These are phyloP conservation scores for Dendroctonus ponderosae DNA, from an alignment of 1,140 invertebrate genomes.

Conservation along the genomic window DNA sequence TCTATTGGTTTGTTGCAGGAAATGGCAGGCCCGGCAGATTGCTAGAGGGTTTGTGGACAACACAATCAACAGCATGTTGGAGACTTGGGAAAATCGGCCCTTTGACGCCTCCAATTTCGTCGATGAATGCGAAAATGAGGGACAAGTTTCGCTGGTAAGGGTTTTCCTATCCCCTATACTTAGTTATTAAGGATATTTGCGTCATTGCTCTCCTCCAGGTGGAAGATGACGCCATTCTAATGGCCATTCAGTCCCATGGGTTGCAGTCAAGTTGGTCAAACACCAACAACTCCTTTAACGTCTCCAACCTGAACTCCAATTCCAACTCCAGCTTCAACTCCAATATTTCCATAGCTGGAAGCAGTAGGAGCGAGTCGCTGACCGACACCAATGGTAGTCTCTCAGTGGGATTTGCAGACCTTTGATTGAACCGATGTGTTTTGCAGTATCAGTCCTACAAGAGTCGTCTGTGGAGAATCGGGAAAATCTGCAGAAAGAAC, in stretches of 20 bases:
- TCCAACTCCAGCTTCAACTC: conserved; percentile 21
- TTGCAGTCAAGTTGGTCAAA: conserved; percentile 49
- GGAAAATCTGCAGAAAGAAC: conserved; percentile 36
- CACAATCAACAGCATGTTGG: conserved; percentile 67
- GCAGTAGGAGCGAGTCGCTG: conserved; percentile 19
- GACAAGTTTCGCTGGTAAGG: conserved; percentile 44
- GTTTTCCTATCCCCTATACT: neutral
- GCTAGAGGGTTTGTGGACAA: conserved; percentile 71
- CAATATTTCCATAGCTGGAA: conserved; percentile 10
- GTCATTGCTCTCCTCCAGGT: conserved; percentile 40
- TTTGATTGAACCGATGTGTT: no score
- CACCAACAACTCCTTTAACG: no score
- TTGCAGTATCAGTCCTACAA: conserved; percentile 18
- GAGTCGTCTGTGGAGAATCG: conserved; percentile 27
- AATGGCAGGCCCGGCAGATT: conserved; percentile 70
- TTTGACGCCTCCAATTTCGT: conserved; percentile 56
- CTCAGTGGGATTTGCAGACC: no score
- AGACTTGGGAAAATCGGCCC: conserved; percentile 59
- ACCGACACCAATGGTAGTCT: conserved; percentile 24
- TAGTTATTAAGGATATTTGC: neutral
- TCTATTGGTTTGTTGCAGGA: conserved; percentile 31
- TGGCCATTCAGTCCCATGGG: conserved; percentile 64
- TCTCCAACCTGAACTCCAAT: conserved; percentile 8
- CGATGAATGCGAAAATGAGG: conserved; percentile 56
- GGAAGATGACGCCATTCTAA: conserved; percentile 65